These are phyloP conservation scores for Drosophila varians DNA, from an alignment of 1,140 invertebrate species.

Conservation along the genomic window DNA sequence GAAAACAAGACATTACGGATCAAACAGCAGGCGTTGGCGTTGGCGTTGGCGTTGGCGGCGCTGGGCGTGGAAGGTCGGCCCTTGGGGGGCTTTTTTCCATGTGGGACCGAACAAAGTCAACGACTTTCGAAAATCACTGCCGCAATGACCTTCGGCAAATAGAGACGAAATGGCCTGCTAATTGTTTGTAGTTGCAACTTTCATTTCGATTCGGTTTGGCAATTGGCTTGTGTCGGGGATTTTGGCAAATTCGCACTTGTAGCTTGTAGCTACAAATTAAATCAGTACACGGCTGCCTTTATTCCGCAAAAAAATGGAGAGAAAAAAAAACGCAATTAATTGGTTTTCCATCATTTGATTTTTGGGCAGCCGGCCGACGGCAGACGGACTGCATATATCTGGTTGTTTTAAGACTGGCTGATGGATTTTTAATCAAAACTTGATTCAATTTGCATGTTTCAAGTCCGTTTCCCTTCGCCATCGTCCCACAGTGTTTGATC, in stretches of 20 bases:
- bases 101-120: slow-evolving; percentile 60
- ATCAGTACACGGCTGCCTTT: slow-evolving; percentile 13
- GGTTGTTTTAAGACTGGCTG: slow-evolving; percentile 18
- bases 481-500: slow-evolving; percentile 20
- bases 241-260: slow-evolving; percentile 34
- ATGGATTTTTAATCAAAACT: slow-evolving; percentile 59
- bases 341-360: slow-evolving; percentile 35
- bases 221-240: slow-evolving; percentile 3
- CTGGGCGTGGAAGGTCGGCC: slow-evolving; percentile 43
- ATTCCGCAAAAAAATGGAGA: neutral
- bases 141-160: slow-evolving; percentile 51
- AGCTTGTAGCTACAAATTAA: slow-evolving; percentile 44
- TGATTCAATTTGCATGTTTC: slow-evolving; percentile 61
- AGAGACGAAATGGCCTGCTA: slow-evolving; percentile 44
- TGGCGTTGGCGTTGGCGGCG: slow-evolving; percentile 49
- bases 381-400: slow-evolving; percentile 31
- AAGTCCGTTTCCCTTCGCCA: slow-evolving; percentile 29
- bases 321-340: slow-evolving; percentile 32
- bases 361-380: slow-evolving; percentile 1
- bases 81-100: slow-evolving; percentile 33
- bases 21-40: slow-evolving; percentile 35
- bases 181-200: slow-evolving; percentile 54
- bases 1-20: slow-evolving; percentile 1
- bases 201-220: slow-evolving; percentile 37
- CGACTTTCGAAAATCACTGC: slow-evolving; percentile 68